These are phyloP conservation scores for Enteromius viviparus DNA, from an alignment of 2,797 vertebrate genomes.

Conservation along the genomic window DNA sequence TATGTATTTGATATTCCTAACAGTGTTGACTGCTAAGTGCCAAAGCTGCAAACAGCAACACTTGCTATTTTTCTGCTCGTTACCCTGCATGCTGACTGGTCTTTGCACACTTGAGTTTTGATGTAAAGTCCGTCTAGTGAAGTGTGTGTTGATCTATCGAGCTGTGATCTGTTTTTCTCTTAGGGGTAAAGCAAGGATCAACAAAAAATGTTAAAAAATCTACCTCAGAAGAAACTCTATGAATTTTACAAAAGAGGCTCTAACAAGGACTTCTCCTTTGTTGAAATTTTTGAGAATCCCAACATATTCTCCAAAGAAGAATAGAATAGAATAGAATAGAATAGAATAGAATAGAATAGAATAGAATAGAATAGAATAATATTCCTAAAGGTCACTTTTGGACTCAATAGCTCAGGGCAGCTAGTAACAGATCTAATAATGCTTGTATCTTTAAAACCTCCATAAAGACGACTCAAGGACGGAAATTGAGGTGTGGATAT, in stretches of 20 bases:
- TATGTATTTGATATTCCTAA: not conserved
- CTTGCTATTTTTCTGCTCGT: not conserved
- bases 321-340: too few species aligned
- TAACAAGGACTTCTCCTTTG: not conserved
- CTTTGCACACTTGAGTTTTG: not conserved
- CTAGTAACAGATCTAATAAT: not conserved
- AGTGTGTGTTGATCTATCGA: not conserved
- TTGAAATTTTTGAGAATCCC: not conserved
- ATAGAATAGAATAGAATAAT: slow-evolving; percentile 50
- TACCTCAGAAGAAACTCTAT: not conserved
- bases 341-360: too few species aligned
- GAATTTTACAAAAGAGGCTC: not conserved
- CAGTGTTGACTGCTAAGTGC: not conserved
- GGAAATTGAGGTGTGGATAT: too few species aligned
- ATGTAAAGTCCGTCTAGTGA: not conserved
- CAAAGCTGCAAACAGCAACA: not conserved
- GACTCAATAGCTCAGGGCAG: slow-evolving; percentile 45
- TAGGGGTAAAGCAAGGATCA: too few species aligned
- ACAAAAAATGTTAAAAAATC: not conserved
- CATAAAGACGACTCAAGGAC: not conserved
- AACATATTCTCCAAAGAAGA: not conserved
- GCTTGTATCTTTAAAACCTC: not conserved
- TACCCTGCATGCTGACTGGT: not conserved
- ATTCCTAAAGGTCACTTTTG: slow-evolving; percentile 62
- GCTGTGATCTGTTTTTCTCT: too few species aligned